Evolutionary conservation across 2,797 vertebrate species (phyloP).

Genomic region (Phataginus tetradactyla): DNA sequence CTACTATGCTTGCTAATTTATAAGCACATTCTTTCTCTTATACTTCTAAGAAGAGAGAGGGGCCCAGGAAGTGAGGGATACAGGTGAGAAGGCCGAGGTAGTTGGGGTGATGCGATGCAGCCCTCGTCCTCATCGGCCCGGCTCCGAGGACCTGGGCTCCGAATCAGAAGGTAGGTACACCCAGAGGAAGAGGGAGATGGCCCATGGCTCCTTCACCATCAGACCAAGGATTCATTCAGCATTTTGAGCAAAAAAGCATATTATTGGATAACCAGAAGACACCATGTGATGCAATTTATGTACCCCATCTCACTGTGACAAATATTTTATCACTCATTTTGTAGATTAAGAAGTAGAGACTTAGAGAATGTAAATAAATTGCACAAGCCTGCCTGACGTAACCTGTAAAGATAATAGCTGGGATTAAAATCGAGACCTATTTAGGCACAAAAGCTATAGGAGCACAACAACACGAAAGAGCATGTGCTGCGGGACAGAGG

Average conservation of each 20-base stretch:
- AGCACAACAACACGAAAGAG: neutral
- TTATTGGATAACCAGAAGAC: neutral
- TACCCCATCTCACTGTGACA: neutral
- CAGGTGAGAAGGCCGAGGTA: neutral
- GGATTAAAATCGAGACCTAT: neutral
- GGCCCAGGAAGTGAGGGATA: neutral
- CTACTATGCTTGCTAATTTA: neutral
- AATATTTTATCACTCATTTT: neutral
- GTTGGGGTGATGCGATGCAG: neutral
- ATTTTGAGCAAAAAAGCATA: neutral
- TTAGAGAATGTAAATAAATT: neutral
- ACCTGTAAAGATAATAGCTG: neutral
- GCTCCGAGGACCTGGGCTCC: neutral
- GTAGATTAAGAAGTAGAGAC: neutral
- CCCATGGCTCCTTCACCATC: neutral
- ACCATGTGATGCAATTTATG: neutral
- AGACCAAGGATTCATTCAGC: neutral
- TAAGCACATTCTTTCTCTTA: neutral
- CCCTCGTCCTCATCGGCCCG: neutral
- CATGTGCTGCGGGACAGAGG: neutral
- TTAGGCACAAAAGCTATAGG: neutral
- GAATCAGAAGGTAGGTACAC: neutral
- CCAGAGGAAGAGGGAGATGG: neutral
- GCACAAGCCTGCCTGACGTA: neutral
- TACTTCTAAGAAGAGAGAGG: neutral